phyloP scores from a whole-genome alignment of 2,113 vertebrate genomes.

The Brevimyrus niger region DNA sequence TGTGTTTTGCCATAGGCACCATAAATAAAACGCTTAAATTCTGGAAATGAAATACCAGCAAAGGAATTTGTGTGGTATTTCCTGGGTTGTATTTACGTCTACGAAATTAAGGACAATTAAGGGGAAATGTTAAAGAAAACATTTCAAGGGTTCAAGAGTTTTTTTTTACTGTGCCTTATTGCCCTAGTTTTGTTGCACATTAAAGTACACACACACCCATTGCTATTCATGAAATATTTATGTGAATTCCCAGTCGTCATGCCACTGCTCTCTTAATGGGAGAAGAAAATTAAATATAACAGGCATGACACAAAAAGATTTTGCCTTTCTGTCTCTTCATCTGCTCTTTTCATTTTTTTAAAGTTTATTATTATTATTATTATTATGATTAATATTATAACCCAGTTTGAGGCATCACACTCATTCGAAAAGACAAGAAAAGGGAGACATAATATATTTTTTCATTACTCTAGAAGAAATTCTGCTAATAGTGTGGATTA shows the following conservation, averaged over 20 bases:
- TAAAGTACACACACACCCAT: constrained; percentile 36
- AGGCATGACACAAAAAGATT: not conserved
- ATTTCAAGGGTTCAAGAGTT: not conserved
- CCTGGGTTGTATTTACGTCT: not conserved
- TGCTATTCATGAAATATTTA: constrained; percentile 65
- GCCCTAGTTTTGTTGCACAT: constrained; percentile 13
- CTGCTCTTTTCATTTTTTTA: not conserved
- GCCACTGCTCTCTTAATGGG: not conserved
- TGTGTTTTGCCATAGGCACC: not conserved
- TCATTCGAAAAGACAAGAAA: not conserved
- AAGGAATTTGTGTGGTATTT: not conserved
- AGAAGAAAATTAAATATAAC: not conserved
- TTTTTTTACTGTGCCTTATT: constrained; percentile 18
- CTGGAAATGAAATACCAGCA: not conserved
- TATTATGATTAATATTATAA: too few species aligned
- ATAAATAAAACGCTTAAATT: not conserved
- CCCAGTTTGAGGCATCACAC: not conserved
- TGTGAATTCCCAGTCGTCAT: constrained; percentile 23
- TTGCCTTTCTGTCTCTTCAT: not conserved
- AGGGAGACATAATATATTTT: not conserved
- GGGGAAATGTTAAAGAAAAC: not conserved
- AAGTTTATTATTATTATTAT: not conserved
- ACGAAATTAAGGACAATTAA: not conserved
- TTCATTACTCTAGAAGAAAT: not conserved
- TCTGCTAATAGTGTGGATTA: not conserved